Base-by-base conservation (phyloP, 1,140 invertebrate species). In the Heterodera carotae region DNA sequence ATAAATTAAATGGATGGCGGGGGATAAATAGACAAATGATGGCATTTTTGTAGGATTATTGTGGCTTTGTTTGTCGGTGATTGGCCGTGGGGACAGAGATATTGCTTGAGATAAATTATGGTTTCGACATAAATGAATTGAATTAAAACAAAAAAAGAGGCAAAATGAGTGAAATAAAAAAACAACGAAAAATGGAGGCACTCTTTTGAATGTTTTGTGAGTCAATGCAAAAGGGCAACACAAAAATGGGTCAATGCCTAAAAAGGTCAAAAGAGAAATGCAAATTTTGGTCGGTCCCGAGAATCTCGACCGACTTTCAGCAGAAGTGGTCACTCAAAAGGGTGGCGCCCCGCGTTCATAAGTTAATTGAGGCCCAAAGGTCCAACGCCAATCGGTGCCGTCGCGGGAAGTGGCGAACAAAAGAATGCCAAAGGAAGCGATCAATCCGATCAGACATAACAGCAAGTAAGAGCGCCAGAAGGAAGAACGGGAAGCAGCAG, bases 281-380 rank as follows among this genome's bases (percentile, higher is more conserved):
- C n/a, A n/a, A n/a, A n/a, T n/a, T n/a, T n/a, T n/a, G n/a, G n/a
- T n/a, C n/a, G n/a, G n/a, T n/a, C n/a, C n/a, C n/a, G n/a, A n/a
- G n/a, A n/a, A n/a, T n/a, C n/a, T n/a, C n/a, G n/a, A n/a, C n/a
- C n/a, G n/a, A n/a, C n/a, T n/a, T n/a, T n/a, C n/a, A n/a, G n/a
- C n/a, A n/a, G n/a, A n/a, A n/a, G n/a, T n/a, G n/a, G 39, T 43
- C 5, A 18, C 34, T 64, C 25, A 76, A 59, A 76, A 29, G 15
- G 80, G 80, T 31, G 80, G 80, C 7, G 80, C 39, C 27, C 80
- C 80, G 56, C 62, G 64, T 12, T 73, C 76, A 39, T 81, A 81
- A 25, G 82, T 59, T 25, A 81, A 53, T 66, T 81, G 80, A 3
- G 80, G 80, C 48, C 80, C 80, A 27, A 80, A 82, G 10, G 34